phyloP scores from a whole-genome alignment of 2,797 vertebrate species.

The Enteromius trimaculatus region DNA sequence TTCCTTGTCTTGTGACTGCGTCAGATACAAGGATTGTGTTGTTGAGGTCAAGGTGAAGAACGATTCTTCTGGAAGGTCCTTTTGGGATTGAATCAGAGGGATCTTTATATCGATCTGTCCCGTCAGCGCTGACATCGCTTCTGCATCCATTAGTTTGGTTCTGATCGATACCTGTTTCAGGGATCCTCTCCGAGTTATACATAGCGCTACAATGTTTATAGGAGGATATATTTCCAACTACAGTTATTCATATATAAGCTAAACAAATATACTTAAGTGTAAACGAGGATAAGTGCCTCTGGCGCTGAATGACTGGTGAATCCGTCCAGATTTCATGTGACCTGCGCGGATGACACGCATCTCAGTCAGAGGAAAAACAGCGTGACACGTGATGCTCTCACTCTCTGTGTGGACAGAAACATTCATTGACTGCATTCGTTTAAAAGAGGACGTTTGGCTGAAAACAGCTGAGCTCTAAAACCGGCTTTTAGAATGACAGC shows the following conservation, averaged over 20 bases:
- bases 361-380: background rate
- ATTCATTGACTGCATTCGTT: background rate
- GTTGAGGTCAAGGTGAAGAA: slow-evolving; percentile 88
- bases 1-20: slow-evolving; percentile 77
- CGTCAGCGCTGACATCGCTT: slow-evolving; percentile 13
- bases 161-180: background rate
- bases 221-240: background rate
- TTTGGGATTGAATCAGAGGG: slow-evolving; percentile 18
- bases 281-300: background rate
- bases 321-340: slow-evolving; percentile 3
- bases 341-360: background rate
- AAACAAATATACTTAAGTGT: background rate
- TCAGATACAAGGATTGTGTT: slow-evolving; percentile 87
- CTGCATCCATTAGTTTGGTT: slow-evolving; percentile 17
- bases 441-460: background rate
- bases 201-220: slow-evolving; percentile 15
- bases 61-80: slow-evolving; percentile 68
- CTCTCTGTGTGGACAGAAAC: background rate
- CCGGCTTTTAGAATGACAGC: slow-evolving; percentile 22
- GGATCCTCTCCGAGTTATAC: slow-evolving; percentile 28
- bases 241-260: background rate
- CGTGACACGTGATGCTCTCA: background rate
- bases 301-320: background rate
- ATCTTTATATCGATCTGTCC: slow-evolving; percentile 2
- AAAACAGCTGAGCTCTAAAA: slow-evolving; percentile 1